A percentile compares a stretch with the other conserved stretches of the same genome.
Conservation (phyloP, 2,797 vertebrate species). For the Enteromius anoplus region DNA sequence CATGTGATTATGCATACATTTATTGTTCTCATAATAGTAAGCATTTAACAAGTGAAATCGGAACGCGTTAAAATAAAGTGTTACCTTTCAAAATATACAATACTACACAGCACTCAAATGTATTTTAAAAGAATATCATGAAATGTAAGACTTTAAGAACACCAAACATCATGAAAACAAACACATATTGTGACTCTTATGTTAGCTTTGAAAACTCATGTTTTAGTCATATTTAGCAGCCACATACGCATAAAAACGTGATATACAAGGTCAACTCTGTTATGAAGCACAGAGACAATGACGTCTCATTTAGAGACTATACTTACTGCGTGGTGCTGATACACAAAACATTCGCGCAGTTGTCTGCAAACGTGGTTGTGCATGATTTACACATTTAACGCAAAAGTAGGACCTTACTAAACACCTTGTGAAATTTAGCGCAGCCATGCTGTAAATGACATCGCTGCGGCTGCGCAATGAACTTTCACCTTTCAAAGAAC, state of each 20-base stretch:
- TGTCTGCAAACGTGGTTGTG: constrained; percentile 34
- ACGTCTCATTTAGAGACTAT: background rate
- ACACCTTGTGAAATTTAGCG: constrained; percentile 63
- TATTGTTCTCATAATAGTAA: no score
- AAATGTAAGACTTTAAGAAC: background rate
- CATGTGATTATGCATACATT: no score
- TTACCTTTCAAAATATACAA: background rate
- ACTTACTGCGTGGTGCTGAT: constrained; percentile 54
- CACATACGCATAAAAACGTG: background rate
- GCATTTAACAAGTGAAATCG: no score
- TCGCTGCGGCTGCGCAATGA: constrained; percentile 38
- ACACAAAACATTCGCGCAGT: constrained; percentile 59
- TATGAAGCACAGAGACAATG: background rate
- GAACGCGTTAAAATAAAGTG: no score
- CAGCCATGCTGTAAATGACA: constrained; percentile 73
- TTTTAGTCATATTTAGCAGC: background rate
- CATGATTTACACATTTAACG: constrained; percentile 60
- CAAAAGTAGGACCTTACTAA: constrained; percentile 61
- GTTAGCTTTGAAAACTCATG: background rate
- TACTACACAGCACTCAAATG: background rate
- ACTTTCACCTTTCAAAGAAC: constrained; percentile 42
- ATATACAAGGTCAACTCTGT: constrained; percentile 74
- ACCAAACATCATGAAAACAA: background rate
- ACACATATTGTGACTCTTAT: background rate
- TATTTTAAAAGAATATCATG: background rate